Evolutionary conservation across 2,888 invertebrate species (phyloP).

Genomic region (Cactoblastis cactorum): DNA sequence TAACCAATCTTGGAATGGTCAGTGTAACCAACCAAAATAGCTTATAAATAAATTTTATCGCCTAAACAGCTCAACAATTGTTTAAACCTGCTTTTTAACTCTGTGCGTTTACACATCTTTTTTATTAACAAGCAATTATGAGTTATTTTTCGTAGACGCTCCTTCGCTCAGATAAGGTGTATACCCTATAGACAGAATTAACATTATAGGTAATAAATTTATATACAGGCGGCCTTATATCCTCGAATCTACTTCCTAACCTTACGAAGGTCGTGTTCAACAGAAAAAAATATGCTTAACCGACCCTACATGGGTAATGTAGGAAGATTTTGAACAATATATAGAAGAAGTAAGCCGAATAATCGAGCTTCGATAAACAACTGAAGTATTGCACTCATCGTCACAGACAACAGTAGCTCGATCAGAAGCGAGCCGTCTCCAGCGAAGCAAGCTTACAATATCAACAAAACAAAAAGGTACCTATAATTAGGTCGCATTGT

Average conservation of each 20-base stretch:
- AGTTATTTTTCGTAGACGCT: constrained; percentile 3
- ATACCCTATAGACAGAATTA: too few relatives aligned
- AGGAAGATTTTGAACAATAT: background rate
- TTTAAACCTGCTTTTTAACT: constrained; percentile 31
- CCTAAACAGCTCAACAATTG: constrained; percentile 28
- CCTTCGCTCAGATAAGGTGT: background rate
- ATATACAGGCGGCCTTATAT: too few relatives aligned
- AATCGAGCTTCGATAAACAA: constrained; percentile 3
- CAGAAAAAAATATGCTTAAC: too few relatives aligned
- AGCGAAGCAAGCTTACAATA: background rate
- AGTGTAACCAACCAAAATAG: constrained; percentile 7
- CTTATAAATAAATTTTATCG: constrained; percentile 25
- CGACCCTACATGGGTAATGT: too few relatives aligned
- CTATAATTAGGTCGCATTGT: too few relatives aligned
- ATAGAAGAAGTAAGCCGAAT: background rate
- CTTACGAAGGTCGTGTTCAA: too few relatives aligned
- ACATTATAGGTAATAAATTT: too few relatives aligned
- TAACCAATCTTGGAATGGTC: constrained; percentile 22
- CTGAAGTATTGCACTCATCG: background rate
- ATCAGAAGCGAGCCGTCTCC: background rate
- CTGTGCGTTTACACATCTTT: constrained; percentile 24
- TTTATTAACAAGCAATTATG: constrained; percentile 20
- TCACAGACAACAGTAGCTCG: constrained; percentile 8
- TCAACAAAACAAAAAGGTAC: too few relatives aligned
- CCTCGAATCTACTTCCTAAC: too few relatives aligned